Evolutionary conservation across 2,888 invertebrate genomes (phyloP).

Genomic region (Altica lythri): DNA sequence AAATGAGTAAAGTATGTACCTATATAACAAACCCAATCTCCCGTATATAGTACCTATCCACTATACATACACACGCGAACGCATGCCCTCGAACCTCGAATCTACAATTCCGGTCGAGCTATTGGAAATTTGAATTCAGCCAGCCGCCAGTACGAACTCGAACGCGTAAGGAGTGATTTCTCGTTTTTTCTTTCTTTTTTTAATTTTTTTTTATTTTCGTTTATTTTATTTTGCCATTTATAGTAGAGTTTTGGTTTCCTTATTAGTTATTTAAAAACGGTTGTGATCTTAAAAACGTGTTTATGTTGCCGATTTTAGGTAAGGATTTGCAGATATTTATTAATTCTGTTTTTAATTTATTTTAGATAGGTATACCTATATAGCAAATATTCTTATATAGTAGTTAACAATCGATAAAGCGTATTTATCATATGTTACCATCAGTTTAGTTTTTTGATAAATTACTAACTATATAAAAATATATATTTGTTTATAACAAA

Average conservation of each 20-base stretch:
- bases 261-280: slow-evolving; percentile 33
- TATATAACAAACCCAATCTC: background rate
- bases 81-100: slow-evolving; percentile 20
- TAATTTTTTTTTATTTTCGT: slow-evolving; percentile 48
- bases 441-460: too few species aligned
- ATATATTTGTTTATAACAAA: too few species aligned
- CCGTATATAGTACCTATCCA: too few species aligned
- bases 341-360: too few species aligned
- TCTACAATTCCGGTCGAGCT: slow-evolving; percentile 18
- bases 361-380: too few species aligned
- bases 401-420: background rate
- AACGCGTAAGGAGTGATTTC: slow-evolving; percentile 42
- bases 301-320: slow-evolving; percentile 37
- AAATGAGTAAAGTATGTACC: background rate
- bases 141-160: slow-evolving; percentile 41
- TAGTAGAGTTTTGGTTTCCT: slow-evolving; percentile 33
- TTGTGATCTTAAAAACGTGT: slow-evolving; percentile 31
- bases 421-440: too few species aligned
- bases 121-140: slow-evolving; percentile 14
- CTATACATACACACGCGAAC: too few species aligned
- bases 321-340: too few species aligned
- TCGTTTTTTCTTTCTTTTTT: slow-evolving; percentile 49
- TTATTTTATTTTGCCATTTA: slow-evolving; percentile 47
- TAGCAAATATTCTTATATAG: background rate
- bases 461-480: too few species aligned